phyloP scores from a whole-genome alignment of 2,888 invertebrate genomes.

The Pardosa pseudoannulata region DNA sequence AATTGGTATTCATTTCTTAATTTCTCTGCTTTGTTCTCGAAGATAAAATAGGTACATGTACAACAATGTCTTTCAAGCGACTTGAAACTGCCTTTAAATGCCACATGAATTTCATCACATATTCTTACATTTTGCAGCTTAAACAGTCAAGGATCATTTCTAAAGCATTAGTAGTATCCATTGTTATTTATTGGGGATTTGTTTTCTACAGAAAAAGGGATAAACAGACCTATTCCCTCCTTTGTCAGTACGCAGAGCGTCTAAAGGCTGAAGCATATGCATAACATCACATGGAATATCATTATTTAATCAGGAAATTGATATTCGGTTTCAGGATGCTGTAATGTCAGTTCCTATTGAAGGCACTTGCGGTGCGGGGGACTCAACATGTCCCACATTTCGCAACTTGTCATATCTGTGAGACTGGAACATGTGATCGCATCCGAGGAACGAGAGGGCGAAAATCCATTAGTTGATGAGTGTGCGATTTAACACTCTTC shows the following conservation, averaged over 20 bases:
- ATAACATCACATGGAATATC: not conserved
- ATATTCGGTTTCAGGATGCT: not conserved
- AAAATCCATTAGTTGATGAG: not conserved
- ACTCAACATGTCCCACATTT: not conserved
- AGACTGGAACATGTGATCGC: constrained; percentile 1
- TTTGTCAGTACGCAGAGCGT: not conserved
- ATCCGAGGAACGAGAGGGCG: not conserved
- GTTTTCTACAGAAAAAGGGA: too few species aligned
- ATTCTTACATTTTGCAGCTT: too few species aligned
- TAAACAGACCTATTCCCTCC: too few species aligned
- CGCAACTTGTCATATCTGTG: not conserved
- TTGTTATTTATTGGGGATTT: too few species aligned
- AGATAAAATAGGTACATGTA: too few species aligned
- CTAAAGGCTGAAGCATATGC: not conserved
- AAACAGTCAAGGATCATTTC: too few species aligned
- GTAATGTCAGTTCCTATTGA: not conserved
- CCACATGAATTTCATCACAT: too few species aligned
- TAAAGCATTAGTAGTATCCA: too few species aligned
- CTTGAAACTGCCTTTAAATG: too few species aligned
- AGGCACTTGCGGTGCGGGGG: not conserved
- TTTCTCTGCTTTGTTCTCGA: too few species aligned
- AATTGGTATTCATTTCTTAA: too few species aligned
- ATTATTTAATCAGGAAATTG: constrained; percentile 7
- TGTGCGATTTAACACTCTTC: not conserved
- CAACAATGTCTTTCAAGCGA: too few species aligned